Conservation (phyloP, 1,140 invertebrate species). For the Gryon sp. region DNA sequence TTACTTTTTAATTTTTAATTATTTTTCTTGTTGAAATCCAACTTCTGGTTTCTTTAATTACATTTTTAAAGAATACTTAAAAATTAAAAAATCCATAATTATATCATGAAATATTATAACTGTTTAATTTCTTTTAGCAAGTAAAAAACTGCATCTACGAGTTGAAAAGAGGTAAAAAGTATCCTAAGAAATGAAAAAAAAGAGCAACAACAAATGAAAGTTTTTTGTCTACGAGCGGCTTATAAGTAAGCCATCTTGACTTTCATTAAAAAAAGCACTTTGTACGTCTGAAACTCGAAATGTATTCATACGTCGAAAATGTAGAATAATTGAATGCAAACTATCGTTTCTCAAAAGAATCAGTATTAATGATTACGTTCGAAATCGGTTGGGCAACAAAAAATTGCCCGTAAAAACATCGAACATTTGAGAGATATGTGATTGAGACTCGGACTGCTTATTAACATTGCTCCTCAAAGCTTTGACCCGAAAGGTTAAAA, state of each 20-base stretch:
- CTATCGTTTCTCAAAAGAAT: conserved; percentile 14
- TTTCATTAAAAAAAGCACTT: conserved; percentile 31
- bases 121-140: no score
- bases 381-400: conserved; percentile 24
- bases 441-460: conserved; percentile 26
- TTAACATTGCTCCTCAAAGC: conserved; percentile 38
- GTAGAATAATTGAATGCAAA: conserved; percentile 36
- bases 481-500: conserved; percentile 59
- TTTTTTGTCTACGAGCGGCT: no score
- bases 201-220: no score
- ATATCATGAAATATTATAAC: no score
- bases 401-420: conserved; percentile 21
- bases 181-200: no score
- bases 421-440: conserved; percentile 5
- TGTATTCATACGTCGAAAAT: conserved; percentile 30
- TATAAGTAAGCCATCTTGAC: conserved; percentile 31
- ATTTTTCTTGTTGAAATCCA: no score
- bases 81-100: no score
- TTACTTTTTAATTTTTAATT: no score
- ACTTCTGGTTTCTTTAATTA: no score
- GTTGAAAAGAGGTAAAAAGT: no score
- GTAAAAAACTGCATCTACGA: no score
- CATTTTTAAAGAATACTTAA: no score
- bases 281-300: conserved; percentile 32
- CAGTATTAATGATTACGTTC: conserved; percentile 21